Base-by-base conservation (phyloP, 2,797 vertebrate species). In the Serranus cabrilla region DNA sequence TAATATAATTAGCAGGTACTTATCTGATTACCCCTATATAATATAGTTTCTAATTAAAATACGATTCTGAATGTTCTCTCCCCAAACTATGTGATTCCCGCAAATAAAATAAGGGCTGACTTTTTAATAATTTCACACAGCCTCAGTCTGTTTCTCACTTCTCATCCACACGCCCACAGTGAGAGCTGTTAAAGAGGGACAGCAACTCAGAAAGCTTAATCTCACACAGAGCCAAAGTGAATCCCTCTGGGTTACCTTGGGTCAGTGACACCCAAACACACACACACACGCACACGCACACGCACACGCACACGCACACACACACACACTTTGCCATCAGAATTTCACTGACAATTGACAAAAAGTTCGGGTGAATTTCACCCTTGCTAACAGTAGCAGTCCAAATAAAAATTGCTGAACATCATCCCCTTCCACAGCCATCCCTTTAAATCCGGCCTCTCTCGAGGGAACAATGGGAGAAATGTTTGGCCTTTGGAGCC, bases 381-480 rank as follows among this genome's bases (percentile, higher is more conserved):
- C 61, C 42, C 51, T 70, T 74, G 46, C 78, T 59, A 87, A 86
- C 73, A 81, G 67, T 68, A 73, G 76, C 82, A 51, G 67, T 57
- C 59, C 76, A 57, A 45, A 16, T 43, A 59, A 65, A 84, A 87
- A 83, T 75, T 91, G 93, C 92, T 92, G 91, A 93, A 89, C 84
- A 76, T 87, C 85, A 86, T 81, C 80, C 84, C 79, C 76, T 74
- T 85, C 60, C 68, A 70, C 43, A 11, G 77, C 78, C 75, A 68
- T 70, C 84, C 86, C 76, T 83, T 87, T 87, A 91, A 93, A 94
- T 93, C 92, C 90, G 16, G 81, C 80, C 78, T 78, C 90, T 89
- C 87, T 90, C 81, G 2, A 45, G 78, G 83, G 87, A 93, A 95
- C 93, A 94, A 94, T 87, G 84, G 88, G 76, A 88, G 82, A 92